phyloP scores from a whole-genome alignment of 1,140 invertebrate species.

The Sitobion miscanthi region DNA sequence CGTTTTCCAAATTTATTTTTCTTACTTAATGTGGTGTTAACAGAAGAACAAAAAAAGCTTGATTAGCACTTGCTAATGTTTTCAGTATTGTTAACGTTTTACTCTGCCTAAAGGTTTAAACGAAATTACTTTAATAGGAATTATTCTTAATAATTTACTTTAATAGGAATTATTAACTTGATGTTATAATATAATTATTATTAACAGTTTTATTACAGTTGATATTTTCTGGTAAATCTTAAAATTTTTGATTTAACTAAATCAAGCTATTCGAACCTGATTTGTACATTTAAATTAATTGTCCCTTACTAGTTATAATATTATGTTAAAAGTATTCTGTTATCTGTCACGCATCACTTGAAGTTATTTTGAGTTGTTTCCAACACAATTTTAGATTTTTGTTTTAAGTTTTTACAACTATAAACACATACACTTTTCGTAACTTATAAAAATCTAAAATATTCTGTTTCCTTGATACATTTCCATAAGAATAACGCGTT shows the following conservation, averaged over 20 bases:
- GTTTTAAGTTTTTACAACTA: background rate
- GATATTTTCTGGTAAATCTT: background rate
- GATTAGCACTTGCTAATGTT: background rate
- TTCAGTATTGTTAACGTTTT: background rate
- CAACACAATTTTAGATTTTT: background rate
- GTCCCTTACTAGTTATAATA: background rate
- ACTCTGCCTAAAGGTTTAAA: background rate
- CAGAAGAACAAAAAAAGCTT: background rate
- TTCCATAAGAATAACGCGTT: too few species aligned
- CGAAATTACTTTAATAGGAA: background rate
- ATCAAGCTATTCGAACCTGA: background rate
- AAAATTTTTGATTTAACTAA: background rate
- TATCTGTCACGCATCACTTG: rapidly evolving
- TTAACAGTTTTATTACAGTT: background rate
- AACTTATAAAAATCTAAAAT: background rate
- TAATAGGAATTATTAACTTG: background rate
- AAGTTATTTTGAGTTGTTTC: background rate
- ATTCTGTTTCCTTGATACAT: background rate
- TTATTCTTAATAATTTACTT: too few species aligned
- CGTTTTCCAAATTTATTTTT: background rate
- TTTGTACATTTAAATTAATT: background rate
- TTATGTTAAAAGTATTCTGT: background rate
- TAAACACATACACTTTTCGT: background rate
- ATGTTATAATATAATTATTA: background rate
- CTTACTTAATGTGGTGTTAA: background rate